A percentile compares a stretch with the other conserved stretches of the same genome.
phyloP scores from a whole-genome alignment of 2,113 vertebrate genomes.

The Hystrix brachyura region DNA sequence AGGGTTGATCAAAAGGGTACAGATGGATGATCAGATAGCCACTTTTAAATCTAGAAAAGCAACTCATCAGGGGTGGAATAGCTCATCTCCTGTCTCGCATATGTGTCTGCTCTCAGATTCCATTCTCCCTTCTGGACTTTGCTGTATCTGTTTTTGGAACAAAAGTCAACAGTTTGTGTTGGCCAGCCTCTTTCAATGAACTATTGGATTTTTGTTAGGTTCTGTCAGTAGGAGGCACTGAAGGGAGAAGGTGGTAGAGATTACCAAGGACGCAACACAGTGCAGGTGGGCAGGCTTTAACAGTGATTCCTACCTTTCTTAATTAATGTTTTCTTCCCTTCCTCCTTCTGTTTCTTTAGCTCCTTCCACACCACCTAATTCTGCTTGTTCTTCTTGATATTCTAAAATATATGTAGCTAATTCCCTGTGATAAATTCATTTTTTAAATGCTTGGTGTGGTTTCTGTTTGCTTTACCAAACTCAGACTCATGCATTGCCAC shows the following conservation, averaged over 20 bases:
- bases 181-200: not conserved
- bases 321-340: not conserved
- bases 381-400: not conserved
- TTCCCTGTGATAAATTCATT: conserved; percentile 2
- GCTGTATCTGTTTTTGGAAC: not conserved
- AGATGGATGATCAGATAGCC: not conserved
- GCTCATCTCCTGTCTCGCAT: not conserved
- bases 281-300: too few species aligned
- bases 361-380: not conserved
- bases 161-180: not conserved
- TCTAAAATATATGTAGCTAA: not conserved
- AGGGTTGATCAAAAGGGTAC: not conserved
- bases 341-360: not conserved
- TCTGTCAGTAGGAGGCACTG: not conserved
- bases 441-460: not conserved
- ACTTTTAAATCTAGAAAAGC: not conserved
- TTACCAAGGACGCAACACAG: not conserved
- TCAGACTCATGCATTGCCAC: not conserved
- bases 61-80: not conserved
- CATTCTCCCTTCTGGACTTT: not conserved
- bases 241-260: not conserved
- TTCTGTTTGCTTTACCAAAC: not conserved
- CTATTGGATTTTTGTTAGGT: not conserved
- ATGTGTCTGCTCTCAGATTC: not conserved
- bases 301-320: not conserved